Evolutionary conservation across 2,113 vertebrate genomes (phyloP).

Genomic region (Coptodon bakossiorum): DNA sequence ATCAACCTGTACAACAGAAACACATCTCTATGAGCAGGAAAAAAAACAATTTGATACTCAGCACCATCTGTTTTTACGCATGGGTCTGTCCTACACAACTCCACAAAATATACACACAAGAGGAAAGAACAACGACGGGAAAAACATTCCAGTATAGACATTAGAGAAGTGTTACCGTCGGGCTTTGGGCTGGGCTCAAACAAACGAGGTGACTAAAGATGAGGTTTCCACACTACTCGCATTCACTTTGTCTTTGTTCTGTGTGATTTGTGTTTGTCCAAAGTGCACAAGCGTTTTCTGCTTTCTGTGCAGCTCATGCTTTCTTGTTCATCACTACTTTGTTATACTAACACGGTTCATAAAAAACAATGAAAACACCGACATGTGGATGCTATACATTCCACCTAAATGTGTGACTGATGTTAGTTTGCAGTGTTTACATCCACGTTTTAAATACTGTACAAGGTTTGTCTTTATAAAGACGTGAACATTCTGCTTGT

Average conservation of each 20-base stretch:
- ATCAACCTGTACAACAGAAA: constrained; percentile 47
- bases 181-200: constrained; percentile 16
- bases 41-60: constrained; percentile 8
- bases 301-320: constrained; percentile 19
- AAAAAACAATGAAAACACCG: constrained; percentile 15
- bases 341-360: constrained; percentile 10
- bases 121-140: neutral
- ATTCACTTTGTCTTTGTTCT: neutral
- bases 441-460: neutral
- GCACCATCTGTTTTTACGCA: constrained; percentile 32
- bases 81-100: constrained; percentile 3
- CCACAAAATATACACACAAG: constrained; percentile 22
- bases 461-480: constrained; percentile 14
- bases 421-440: neutral
- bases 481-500: constrained; percentile 34
- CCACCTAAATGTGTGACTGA: neutral
- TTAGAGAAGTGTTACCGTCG: neutral
- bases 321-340: neutral
- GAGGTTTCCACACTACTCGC: neutral
- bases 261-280: neutral
- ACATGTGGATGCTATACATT: constrained; percentile 22
- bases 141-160: constrained; percentile 31
- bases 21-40: neutral
- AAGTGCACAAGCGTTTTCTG: constrained; percentile 44
- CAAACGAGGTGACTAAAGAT: neutral